Evolutionary conservation across 2,888 invertebrate species (phyloP).

Genomic region (Drosophila hamatofila): DNA sequence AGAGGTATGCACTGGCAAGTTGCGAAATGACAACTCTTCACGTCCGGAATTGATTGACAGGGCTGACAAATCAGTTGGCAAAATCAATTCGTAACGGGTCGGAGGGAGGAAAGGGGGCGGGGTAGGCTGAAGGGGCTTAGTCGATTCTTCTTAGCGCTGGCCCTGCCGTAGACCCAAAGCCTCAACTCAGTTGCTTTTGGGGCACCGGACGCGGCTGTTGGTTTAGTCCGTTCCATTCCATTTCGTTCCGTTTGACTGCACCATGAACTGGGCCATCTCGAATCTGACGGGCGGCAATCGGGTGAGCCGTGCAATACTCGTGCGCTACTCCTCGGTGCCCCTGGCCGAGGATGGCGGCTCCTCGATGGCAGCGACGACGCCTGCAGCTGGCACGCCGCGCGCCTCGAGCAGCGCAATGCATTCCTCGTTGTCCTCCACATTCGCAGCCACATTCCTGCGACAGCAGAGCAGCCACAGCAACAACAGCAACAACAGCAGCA

Average conservation of each 20-base stretch:
- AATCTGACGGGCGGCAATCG: slow-evolving; percentile 85
- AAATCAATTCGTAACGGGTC: slow-evolving; percentile 41
- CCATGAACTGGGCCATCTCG: slow-evolving; percentile 85
- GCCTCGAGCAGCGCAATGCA: slow-evolving; percentile 52
- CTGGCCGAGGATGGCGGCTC: slow-evolving; percentile 71
- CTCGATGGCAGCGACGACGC: slow-evolving; percentile 73
- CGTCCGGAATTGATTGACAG: slow-evolving; percentile 73
- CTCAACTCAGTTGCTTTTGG: slow-evolving; percentile 66
- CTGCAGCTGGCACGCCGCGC: slow-evolving; percentile 66
- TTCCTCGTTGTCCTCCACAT: slow-evolving; percentile 71
- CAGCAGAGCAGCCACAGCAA: slow-evolving; percentile 75
- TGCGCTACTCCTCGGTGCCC: slow-evolving; percentile 84
- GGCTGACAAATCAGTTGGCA: slow-evolving; percentile 47
- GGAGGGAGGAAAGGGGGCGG: neutral
- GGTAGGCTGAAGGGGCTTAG: neutral
- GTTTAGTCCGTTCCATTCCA: slow-evolving; percentile 7
- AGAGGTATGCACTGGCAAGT: slow-evolving; percentile 12
- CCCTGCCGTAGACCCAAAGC: neutral
- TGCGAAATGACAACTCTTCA: slow-evolving; percentile 47
- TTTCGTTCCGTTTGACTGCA: slow-evolving; percentile 15
- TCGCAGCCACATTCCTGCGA: slow-evolving; percentile 78
- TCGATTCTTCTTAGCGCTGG: slow-evolving; percentile 5
- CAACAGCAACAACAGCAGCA: slow-evolving; percentile 30
- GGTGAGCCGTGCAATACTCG: slow-evolving; percentile 84
- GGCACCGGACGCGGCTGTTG: slow-evolving; percentile 53